phyloP scores from a whole-genome alignment of 1,140 invertebrate species.

The Aphis gossypii region DNA sequence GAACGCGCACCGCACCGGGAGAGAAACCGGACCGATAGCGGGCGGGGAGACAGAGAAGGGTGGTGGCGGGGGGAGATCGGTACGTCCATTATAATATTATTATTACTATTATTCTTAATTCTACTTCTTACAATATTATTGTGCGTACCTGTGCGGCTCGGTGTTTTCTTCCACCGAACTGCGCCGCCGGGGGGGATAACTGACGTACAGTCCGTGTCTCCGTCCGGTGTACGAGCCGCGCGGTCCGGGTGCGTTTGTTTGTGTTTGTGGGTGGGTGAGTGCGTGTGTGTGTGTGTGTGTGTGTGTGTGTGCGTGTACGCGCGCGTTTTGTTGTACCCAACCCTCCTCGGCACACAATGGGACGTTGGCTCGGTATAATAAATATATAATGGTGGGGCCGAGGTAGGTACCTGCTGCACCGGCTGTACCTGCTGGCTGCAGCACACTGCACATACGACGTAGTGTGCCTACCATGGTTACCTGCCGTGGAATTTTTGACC shows the following conservation, averaged over 20 bases:
- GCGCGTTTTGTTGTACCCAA: background rate
- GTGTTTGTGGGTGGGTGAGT: too few species aligned
- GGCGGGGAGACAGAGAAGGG: background rate
- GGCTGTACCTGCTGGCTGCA: background rate
- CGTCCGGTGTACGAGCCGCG: background rate
- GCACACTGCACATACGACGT: background rate
- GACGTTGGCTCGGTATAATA: background rate
- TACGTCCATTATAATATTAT: background rate
- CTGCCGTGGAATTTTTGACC: slow-evolving; percentile 51
- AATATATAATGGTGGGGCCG: background rate
- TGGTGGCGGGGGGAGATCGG: background rate
- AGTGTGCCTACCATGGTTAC: background rate
- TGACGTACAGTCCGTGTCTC: background rate
- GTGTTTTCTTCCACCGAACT: background rate
- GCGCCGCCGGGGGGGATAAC: too few species aligned
- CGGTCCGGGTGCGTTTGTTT: too few species aligned
- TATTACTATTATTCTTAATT: background rate
- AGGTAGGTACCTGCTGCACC: background rate
- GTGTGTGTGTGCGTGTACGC: too few species aligned
- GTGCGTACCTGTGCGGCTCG: background rate
- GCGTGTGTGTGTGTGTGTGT: too few species aligned
- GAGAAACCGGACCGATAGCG: slow-evolving; percentile 28
- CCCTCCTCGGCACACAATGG: background rate
- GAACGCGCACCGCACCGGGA: background rate
- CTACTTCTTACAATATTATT: background rate